Evolutionary conservation across 2,888 invertebrate genomes (phyloP).

Genomic region (Acrobasis suavella): DNA sequence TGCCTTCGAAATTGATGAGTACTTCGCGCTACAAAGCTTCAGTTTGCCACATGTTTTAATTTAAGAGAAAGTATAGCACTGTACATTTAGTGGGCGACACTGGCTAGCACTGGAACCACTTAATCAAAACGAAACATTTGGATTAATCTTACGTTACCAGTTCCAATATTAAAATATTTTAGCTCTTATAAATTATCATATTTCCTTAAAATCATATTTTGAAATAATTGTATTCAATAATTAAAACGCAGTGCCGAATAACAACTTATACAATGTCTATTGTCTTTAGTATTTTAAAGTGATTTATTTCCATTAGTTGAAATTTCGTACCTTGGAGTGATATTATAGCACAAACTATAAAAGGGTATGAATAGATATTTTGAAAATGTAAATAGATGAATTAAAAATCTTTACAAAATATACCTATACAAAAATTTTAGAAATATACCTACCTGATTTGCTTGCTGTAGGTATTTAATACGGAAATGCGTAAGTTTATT

Average conservation of each 20-base stretch:
- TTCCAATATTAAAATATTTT: no score
- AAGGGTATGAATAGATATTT: constrained; percentile 33
- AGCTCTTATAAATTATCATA: no score
- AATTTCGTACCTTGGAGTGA: constrained; percentile 47
- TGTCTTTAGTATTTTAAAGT: neutral
- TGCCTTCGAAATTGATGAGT: constrained; percentile 48
- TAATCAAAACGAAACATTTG: neutral
- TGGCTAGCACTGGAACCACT: neutral
- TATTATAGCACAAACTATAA: constrained; percentile 52
- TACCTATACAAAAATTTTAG: constrained; percentile 32
- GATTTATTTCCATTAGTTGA: constrained; percentile 34
- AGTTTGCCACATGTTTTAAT: neutral
- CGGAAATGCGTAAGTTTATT: constrained; percentile 57
- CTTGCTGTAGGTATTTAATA: constrained; percentile 46
- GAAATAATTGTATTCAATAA: neutral
- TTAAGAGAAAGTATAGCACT: neutral
- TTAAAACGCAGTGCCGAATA: neutral
- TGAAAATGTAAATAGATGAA: constrained; percentile 36
- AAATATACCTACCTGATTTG: constrained; percentile 49
- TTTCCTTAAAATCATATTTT: neutral
- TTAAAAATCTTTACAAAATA: constrained; percentile 27
- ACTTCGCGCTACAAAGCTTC: constrained; percentile 40
- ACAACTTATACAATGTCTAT: neutral
- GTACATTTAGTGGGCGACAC: neutral
- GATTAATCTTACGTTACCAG: no score